phyloP scores from a whole-genome alignment of 2,113 vertebrate genomes.

The Pan paniscus region DNA sequence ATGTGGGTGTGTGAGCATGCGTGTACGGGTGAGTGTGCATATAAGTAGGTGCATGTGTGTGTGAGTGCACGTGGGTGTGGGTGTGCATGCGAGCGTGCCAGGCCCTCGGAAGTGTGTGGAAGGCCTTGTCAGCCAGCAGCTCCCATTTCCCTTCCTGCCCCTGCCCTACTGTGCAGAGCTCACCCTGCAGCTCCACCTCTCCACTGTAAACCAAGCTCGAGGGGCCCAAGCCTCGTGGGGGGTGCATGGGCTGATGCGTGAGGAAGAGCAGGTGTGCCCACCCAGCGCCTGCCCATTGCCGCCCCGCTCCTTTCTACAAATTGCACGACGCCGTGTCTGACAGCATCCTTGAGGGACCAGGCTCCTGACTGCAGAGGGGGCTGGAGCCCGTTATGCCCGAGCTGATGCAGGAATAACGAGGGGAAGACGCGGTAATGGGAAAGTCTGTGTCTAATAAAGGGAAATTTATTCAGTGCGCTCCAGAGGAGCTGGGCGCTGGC shows the following conservation, averaged over 20 bases:
- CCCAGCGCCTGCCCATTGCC: neutral
- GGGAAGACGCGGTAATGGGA: conserved; percentile 24
- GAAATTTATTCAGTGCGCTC: conserved; percentile 71
- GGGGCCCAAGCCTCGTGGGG: neutral
- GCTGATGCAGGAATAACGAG: conserved; percentile 53
- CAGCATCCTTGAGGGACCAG: neutral
- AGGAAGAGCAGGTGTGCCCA: neutral
- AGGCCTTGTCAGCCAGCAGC: neutral
- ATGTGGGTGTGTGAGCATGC: neutral
- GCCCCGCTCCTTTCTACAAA: neutral
- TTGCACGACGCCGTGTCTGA: rapidly evolving
- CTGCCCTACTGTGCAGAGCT: neutral
- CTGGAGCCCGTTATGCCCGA: neutral
- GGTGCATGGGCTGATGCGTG: neutral
- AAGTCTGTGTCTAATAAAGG: conserved; percentile 64
- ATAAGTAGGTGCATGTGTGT: neutral
- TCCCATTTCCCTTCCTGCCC: neutral
- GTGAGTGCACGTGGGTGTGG: neutral
- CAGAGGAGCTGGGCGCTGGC: neutral
- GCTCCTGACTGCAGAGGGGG: conserved; percentile 7
- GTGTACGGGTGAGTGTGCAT: neutral
- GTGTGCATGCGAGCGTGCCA: neutral
- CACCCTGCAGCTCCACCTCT: neutral
- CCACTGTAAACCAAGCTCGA: neutral
- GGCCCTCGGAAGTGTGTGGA: neutral